Base-by-base conservation (phyloP, 2,113 vertebrate genomes). In the Geococcyx californianus region DNA sequence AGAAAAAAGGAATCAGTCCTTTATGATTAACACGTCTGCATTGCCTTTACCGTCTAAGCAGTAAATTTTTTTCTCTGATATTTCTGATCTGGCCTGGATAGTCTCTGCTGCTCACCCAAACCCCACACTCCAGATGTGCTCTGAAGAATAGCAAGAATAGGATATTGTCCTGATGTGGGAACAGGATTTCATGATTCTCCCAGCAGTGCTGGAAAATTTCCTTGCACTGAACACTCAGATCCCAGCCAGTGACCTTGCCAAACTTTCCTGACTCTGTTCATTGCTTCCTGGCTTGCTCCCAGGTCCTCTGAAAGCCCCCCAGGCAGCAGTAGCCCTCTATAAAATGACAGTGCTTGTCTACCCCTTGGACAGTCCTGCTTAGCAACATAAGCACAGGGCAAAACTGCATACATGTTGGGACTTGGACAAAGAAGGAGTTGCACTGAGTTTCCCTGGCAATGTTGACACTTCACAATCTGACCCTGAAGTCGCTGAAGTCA, bases 241-340 rank as follows among this genome's bases (percentile, higher is more conserved):
- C 10, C 23, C 23, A 67, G 20, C 3, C 47, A 82, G 25, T 33
- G 20, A 68, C n/a, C 0, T 0, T 34, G 9, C 4, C n/a, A 45
- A 60, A 31, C 28, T 45, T 45, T 78, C 9, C 29, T 68, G 33
- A 78, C 21, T 26, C 38, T 45, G 33, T 3, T 56, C 42, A 56
- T 56, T 55, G 26, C 34, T 72, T 36, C 16, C 56, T 78, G 70
- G 17, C 16, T 73, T 31, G 23, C 20, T 56, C 36, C 10, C 54
- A 68, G 17, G 13, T 31, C 33, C 21, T 84, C 47, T 63, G 45
- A 87, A 63, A 79, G 21, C 40, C 34, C 66, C 29, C 33, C 25
- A 54, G 24, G 28, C 26, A 66, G 63, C 56, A 58, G 15, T 15
- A 44, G 33, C 20, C 25, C 51, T 44, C 47, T 25, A 64, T 21